Evolutionary conservation across 2,113 vertebrate species (phyloP).

Genomic region (Tenrec ecaudatus): DNA sequence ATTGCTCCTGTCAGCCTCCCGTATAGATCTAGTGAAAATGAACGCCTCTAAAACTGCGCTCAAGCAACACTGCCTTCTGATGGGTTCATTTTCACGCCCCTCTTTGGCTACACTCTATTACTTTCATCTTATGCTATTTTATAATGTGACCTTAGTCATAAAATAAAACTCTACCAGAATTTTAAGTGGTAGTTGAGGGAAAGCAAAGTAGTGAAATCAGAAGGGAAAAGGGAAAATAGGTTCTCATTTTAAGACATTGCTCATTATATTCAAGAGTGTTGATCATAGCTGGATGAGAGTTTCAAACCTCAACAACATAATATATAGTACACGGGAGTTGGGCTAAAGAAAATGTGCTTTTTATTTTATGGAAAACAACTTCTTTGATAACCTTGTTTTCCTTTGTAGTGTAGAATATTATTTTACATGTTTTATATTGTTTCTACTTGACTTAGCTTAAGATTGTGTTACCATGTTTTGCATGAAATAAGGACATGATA

Average conservation of each 20-base stretch:
- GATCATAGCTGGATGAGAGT: constrained; percentile 50
- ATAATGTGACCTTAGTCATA: constrained; percentile 77
- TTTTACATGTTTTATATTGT: constrained; percentile 43
- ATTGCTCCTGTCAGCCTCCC: constrained; percentile 60
- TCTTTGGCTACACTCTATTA: constrained; percentile 66
- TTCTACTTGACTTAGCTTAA: constrained; percentile 23
- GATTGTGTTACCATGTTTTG: background rate
- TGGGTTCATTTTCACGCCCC: constrained; percentile 60
- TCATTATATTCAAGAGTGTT: constrained; percentile 62
- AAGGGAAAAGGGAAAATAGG: constrained; percentile 48
- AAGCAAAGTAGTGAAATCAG: constrained; percentile 44
- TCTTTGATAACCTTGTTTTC: constrained; percentile 69
- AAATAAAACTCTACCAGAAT: constrained; percentile 65
- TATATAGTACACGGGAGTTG: constrained; percentile 48
- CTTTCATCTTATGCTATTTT: constrained; percentile 76
- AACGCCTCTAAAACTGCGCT: constrained; percentile 49
- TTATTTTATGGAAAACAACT: constrained; percentile 65
- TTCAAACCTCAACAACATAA: constrained; percentile 60
- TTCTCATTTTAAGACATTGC: constrained; percentile 58
- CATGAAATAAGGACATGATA: background rate
- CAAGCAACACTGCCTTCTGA: background rate
- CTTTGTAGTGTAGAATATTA: constrained; percentile 49
- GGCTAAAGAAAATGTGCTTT: background rate
- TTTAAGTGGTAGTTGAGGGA: constrained; percentile 75
- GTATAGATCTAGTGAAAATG: constrained; percentile 50